Conservation (phyloP, 2,797 vertebrate genomes). For the Takifugu rubripes region DNA sequence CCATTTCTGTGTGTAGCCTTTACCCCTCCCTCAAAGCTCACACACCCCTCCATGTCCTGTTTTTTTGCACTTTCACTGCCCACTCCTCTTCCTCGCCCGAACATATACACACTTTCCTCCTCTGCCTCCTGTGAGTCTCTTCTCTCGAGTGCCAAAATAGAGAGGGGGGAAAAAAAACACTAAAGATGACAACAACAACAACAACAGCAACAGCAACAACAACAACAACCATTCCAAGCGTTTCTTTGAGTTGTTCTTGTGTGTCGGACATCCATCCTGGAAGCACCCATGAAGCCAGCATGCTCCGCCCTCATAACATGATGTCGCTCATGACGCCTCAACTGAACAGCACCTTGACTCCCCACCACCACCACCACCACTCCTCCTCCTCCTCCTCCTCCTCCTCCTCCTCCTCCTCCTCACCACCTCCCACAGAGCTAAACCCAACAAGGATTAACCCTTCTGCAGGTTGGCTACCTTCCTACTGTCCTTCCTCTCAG, state of each 20-base stretch:
- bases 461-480: constrained; percentile 64
- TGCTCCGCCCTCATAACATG: constrained; percentile 83
- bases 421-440: constrained; percentile 69
- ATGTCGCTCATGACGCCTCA: constrained; percentile 83
- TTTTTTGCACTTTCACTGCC: constrained; percentile 81
- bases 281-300: constrained; percentile 83
- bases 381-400: constrained; percentile 42
- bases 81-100: constrained; percentile 57
- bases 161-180: constrained; percentile 58
- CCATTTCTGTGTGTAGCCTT: constrained; percentile 84
- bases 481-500: constrained; percentile 60
- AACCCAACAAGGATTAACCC: constrained; percentile 80
- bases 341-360: constrained; percentile 73
- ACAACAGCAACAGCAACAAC: constrained; percentile 28
- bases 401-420: constrained; percentile 59
- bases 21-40: constrained; percentile 54
- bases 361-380: constrained; percentile 57
- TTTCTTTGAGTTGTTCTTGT: constrained; percentile 81
- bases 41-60: constrained; percentile 56
- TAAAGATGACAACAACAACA: constrained; percentile 16
- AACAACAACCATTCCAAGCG: constrained; percentile 76
- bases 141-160: constrained; percentile 82
- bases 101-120: constrained; percentile 63
- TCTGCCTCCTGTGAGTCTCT: constrained; percentile 71
- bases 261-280: constrained; percentile 82